phyloP scores from a whole-genome alignment of 2,888 invertebrate species.

The Oxycera nigricornis region DNA sequence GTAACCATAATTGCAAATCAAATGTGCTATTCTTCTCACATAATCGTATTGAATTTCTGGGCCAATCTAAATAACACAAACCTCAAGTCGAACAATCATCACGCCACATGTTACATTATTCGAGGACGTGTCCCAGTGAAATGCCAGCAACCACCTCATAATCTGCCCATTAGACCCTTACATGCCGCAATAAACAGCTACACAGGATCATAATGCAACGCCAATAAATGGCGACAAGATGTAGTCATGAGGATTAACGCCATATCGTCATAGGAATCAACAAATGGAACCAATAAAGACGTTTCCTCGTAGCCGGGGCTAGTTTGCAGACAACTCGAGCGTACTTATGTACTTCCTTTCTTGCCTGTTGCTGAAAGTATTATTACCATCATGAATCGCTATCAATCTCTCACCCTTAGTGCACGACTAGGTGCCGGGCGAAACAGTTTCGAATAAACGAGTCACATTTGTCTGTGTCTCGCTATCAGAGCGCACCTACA shows the following conservation, averaged over 20 bases:
- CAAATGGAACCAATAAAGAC: constrained; percentile 34
- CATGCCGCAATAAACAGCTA: background rate
- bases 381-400: background rate
- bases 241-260: constrained; percentile 10
- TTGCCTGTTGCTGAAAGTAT: constrained; percentile 13
- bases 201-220: background rate
- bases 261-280: background rate
- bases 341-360: background rate
- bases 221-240: constrained; percentile 15
- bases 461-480: constrained; percentile 17
- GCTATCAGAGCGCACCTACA: background rate
- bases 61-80: no score
- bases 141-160: background rate
- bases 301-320: background rate
- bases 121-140: background rate
- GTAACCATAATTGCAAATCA: no score
- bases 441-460: constrained; percentile 13
- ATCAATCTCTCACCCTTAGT: background rate
- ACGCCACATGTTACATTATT: background rate
- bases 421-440: background rate
- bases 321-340: background rate
- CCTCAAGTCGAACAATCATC: no score
- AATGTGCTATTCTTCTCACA: no score
- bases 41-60: no score
- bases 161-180: background rate